Percentiles rank a stretch among this genome's conserved stretches.
These are phyloP conservation scores for Lerema accius DNA, from an alignment of 1,140 invertebrate species.

Conservation along the genomic window DNA sequence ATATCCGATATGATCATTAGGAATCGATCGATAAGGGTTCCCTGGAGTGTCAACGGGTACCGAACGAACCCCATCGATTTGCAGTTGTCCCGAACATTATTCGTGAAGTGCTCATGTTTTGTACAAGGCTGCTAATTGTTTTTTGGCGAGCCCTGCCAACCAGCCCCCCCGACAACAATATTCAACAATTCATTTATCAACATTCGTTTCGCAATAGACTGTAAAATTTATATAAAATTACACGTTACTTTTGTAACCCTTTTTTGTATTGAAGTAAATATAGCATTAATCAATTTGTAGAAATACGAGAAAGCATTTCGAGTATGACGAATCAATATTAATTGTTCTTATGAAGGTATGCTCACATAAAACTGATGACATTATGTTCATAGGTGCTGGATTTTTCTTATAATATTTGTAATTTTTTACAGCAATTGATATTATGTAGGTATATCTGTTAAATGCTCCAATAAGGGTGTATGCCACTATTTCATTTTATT, in stretches of 20 bases:
- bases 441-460: no score
- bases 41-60: conserved; percentile 48
- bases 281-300: conserved; percentile 53
- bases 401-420: no score
- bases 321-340: conserved; percentile 22
- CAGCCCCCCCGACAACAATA: conserved; percentile 51
- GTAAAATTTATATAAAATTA: conserved; percentile 40
- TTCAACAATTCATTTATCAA: conserved; percentile 66
- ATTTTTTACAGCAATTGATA: no score
- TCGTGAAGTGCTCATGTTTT: conserved; percentile 54
- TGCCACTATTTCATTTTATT: no score
- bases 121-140: conserved; percentile 70
- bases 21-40: conserved; percentile 53
- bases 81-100: conserved; percentile 44
- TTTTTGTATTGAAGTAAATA: conserved; percentile 36
- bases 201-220: conserved; percentile 65
- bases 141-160: conserved; percentile 50
- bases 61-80: conserved; percentile 47
- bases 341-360: no score
- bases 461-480: no score
- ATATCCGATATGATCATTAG: conserved; percentile 76
- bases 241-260: conserved; percentile 53
- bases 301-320: not conserved
- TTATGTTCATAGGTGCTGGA: no score
- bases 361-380: no score